A percentile compares a stretch with the other conserved stretches of the same genome.
These are phyloP conservation scores for Octodonta nipae DNA, from an alignment of 2,888 invertebrate genomes.

Conservation along the genomic window DNA sequence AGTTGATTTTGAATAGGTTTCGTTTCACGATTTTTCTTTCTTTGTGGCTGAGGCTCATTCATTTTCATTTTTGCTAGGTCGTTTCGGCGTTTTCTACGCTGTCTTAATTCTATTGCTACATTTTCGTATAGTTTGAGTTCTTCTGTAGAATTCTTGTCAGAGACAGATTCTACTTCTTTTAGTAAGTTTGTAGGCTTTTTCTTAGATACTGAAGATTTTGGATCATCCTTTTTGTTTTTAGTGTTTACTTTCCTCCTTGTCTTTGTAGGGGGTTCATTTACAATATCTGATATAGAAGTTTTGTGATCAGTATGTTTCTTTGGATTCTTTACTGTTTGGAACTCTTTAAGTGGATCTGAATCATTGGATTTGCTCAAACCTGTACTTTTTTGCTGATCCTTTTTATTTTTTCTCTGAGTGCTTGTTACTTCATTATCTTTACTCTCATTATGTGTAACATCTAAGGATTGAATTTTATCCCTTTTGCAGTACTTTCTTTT, in stretches of 20 bases:
- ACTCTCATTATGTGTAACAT: neutral
- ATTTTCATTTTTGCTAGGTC: constrained; percentile 9
- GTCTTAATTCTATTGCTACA: constrained; percentile 11
- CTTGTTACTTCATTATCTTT: neutral
- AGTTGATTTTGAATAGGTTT: neutral
- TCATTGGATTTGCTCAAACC: too few relatives aligned
- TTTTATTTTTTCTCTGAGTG: neutral
- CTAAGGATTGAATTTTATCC: too few relatives aligned
- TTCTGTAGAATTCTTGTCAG: constrained; percentile 4
- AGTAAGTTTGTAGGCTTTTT: constrained; percentile 1
- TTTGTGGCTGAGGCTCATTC: constrained; percentile 4
- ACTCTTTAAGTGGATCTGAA: too few relatives aligned
- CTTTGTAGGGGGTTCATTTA: neutral
- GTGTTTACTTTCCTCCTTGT: neutral
- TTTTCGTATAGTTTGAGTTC: constrained; percentile 12
- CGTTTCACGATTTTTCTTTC: constrained; percentile 1
- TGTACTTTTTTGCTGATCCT: too few relatives aligned
- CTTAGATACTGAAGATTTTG: constrained; percentile 3
- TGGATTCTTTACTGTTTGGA: too few relatives aligned
- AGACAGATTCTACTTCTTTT: constrained; percentile 1
- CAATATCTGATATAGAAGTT: too few relatives aligned
- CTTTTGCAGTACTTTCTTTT: too few relatives aligned
- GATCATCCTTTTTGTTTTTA: constrained; percentile 7
- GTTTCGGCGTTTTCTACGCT: constrained; percentile 10
- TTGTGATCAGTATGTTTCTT: too few relatives aligned